Evolutionary conservation across 2,797 vertebrate species (phyloP).

Genomic region (Labroides dimidiatus): DNA sequence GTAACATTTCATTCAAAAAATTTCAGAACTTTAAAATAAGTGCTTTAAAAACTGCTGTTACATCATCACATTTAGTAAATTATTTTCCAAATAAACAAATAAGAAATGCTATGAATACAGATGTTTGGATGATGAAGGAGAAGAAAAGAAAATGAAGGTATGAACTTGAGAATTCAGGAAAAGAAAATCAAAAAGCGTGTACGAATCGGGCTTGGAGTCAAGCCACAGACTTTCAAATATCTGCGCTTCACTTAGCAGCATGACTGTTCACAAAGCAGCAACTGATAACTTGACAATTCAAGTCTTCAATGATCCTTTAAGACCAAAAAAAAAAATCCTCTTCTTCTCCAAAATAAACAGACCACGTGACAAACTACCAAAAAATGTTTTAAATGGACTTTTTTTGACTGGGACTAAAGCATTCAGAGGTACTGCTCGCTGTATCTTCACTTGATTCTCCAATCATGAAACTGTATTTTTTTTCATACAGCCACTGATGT

Average conservation of each 20-base stretch:
- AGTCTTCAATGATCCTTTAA: neutral
- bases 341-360: neutral
- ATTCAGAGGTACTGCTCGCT: neutral
- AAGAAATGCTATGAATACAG: constrained; percentile 2
- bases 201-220: neutral
- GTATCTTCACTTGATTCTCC: neutral
- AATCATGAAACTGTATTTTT: neutral
- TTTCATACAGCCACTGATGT: too few species aligned
- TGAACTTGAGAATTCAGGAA: neutral
- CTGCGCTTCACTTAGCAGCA: too few species aligned
- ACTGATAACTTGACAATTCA: too few species aligned
- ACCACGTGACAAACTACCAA: neutral
- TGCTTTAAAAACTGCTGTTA: constrained; percentile 1
- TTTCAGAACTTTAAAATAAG: neutral
- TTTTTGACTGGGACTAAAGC: neutral
- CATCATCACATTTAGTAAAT: neutral
- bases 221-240: too few species aligned
- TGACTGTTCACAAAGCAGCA: too few species aligned
- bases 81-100: constrained; percentile 7
- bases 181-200: neutral
- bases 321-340: neutral
- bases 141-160: neutral
- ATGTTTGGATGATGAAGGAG: constrained; percentile 6
- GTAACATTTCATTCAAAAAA: neutral
- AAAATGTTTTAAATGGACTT: neutral